Evolutionary conservation across 2,888 invertebrate species (phyloP).

Genomic region (Hetaerina titia): DNA sequence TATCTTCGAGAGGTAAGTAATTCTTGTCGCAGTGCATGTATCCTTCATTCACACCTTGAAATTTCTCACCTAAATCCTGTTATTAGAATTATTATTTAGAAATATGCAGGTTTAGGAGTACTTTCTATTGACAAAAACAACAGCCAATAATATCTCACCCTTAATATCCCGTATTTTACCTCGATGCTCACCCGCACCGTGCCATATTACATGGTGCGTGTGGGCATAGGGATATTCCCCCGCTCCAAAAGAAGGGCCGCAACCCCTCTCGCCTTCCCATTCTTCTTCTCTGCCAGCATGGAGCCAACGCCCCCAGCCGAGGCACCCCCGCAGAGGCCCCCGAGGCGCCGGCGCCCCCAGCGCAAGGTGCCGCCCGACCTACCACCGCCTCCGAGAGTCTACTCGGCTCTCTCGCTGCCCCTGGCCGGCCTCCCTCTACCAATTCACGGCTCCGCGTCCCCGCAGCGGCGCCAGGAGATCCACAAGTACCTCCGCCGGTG

Average conservation of each 20-base stretch:
- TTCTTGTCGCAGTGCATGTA: too few relatives aligned
- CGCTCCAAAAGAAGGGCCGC: neutral
- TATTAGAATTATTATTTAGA: too few relatives aligned
- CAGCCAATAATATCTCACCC: too few relatives aligned
- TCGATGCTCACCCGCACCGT: neutral
- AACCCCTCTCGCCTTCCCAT: neutral
- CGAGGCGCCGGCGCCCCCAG: conserved; percentile 12
- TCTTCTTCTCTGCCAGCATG: neutral
- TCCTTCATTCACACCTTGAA: too few relatives aligned
- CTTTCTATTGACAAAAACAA: too few relatives aligned
- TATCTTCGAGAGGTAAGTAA: too few relatives aligned
- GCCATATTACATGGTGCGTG: neutral
- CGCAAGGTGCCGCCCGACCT: neutral
- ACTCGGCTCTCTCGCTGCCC: conserved; percentile 11
- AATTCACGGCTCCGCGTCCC: neutral
- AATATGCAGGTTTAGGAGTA: too few relatives aligned
- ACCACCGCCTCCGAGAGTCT: neutral
- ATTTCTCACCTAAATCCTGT: too few relatives aligned
- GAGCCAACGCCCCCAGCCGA: neutral
- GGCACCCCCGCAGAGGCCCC: conserved; percentile 30
- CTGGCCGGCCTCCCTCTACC: neutral
- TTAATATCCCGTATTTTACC: too few relatives aligned
- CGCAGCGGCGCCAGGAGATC: neutral
- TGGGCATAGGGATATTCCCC: neutral
- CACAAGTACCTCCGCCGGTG: conserved; percentile 43